Evolutionary conservation across 2,113 vertebrate genomes (phyloP), one percentile per base, ranked within the genome.

Genomic region (Eclectus roratus): DNA sequence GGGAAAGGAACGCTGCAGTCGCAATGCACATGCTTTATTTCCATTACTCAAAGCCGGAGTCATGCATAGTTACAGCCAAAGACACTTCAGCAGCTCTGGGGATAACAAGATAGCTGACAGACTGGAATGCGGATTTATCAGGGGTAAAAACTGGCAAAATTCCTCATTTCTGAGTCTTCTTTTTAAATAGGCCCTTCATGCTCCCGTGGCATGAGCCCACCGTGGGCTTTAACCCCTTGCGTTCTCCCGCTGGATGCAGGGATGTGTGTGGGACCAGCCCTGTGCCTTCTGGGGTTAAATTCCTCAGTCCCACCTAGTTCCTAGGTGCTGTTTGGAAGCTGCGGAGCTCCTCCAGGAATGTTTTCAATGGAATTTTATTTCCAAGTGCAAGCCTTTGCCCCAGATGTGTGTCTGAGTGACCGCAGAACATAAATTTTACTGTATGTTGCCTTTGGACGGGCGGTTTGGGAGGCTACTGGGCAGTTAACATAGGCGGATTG

Each of bases 91-190:
- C 97, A 95, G 97, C 96, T 97, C 92, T 88, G 93, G 94, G 96
- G 96, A 97, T 98, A 97, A 97, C 97, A 97, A 97, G 96, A 96
- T 96, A 97, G 96, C 97, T 97, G 97, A 98, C 97, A 96, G 96
- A 95, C 94, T 94, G 97, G 97, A 97, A 98, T 96, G 97, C 0
- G 14, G 86, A 96, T 97, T 97, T 97, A 96, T 97, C 95, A 96
- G 95, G 95, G 96, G 94, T 83, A 89, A 97, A 97, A 97, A 73
- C 93, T 97, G 97, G 97, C 97, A 96, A 72, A 94, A 96, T 93
- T 97, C 96, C 97, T 94, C 84, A 91, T 91, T 95, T 95, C 82
- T 93, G 85, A 56, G 85, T 90, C 93, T 80, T 92, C 83, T 81
- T 97, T 94, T 94, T 73, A 95, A 96, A 97, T 93, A 76, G 81